A percentile compares a stretch with the other conserved stretches of the same genome.
phyloP scores from a whole-genome alignment of 2,113 vertebrate species.

The Hepsetus odoe region DNA sequence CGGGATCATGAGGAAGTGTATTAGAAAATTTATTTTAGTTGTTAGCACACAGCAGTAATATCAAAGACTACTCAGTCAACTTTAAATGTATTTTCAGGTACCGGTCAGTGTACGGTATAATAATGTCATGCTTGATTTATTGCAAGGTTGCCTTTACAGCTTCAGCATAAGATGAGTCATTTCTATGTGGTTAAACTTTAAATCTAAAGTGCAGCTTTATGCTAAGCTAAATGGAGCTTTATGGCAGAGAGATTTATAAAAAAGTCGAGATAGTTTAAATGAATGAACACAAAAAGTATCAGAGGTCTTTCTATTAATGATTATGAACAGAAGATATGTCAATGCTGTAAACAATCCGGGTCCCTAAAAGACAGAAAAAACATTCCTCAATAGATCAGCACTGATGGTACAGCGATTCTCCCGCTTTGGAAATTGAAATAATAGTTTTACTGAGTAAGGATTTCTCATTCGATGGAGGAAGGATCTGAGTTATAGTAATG shows the following conservation, averaged over 20 bases:
- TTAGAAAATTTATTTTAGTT: neutral
- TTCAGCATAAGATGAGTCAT: slow-evolving; percentile 16
- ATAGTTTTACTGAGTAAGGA: neutral
- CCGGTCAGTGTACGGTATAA: too few species aligned
- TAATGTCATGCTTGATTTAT: too few species aligned
- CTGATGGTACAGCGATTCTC: neutral
- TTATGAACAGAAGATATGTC: neutral
- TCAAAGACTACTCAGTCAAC: neutral
- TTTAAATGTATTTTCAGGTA: neutral
- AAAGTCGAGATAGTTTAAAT: too few species aligned
- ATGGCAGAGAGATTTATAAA: neutral
- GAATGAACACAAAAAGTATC: too few species aligned
- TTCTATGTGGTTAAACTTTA: slow-evolving; percentile 14
- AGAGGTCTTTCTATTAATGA: neutral
- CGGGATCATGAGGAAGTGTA: neutral
- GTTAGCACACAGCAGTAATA: neutral
- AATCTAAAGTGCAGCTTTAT: slow-evolving; percentile 10
- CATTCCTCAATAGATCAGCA: neutral
- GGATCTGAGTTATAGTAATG: neutral
- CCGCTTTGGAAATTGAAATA: slow-evolving; percentile 4
- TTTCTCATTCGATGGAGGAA: neutral
- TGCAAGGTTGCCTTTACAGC: slow-evolving; percentile 43
- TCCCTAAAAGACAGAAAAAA: neutral
- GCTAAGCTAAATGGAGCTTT: neutral
- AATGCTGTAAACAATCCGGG: neutral